These are phyloP conservation scores for Sialis fuliginosa DNA, from an alignment of 2,888 invertebrate species.

Conservation along the genomic window DNA sequence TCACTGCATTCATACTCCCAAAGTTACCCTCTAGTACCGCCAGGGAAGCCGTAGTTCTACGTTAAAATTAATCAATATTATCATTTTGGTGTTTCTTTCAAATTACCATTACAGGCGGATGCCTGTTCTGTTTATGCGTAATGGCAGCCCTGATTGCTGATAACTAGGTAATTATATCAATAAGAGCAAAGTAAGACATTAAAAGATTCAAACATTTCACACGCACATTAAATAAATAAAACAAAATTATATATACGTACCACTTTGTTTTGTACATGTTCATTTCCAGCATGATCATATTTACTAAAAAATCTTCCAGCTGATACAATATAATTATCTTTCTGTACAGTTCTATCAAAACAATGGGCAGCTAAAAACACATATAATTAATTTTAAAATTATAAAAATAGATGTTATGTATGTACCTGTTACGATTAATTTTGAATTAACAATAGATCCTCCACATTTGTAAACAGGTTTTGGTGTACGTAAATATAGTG, in stretches of 20 bases:
- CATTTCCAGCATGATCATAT: constrained; percentile 15
- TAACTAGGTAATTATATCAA: too few species aligned
- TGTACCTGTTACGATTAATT: constrained; percentile 18
- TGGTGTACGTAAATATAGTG: constrained; percentile 13
- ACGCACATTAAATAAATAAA: not conserved
- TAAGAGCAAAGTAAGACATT: too few species aligned
- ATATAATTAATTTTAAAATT: not conserved
- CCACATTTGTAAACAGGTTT: constrained; percentile 15
- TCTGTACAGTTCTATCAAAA: constrained; percentile 10
- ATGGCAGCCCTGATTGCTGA: too few species aligned
- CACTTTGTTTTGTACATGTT: constrained; percentile 15
- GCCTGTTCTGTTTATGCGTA: too few species aligned
- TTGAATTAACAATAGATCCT: constrained; percentile 17
- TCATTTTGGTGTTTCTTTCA: too few species aligned
- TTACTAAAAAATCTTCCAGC: constrained; percentile 20
- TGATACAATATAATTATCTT: constrained; percentile 12
- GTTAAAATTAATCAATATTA: too few species aligned
- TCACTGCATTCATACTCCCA: not conserved
- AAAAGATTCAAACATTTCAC: constrained; percentile 2
- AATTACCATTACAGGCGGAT: too few species aligned
- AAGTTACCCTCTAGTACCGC: not conserved
- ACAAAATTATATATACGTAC: constrained; percentile 10
- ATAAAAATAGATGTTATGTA: not conserved
- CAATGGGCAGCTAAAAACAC: constrained; percentile 19
- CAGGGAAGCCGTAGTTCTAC: too few species aligned